Conservation (phyloP, 2,888 invertebrate genomes). For the Agrochola circellaris region DNA sequence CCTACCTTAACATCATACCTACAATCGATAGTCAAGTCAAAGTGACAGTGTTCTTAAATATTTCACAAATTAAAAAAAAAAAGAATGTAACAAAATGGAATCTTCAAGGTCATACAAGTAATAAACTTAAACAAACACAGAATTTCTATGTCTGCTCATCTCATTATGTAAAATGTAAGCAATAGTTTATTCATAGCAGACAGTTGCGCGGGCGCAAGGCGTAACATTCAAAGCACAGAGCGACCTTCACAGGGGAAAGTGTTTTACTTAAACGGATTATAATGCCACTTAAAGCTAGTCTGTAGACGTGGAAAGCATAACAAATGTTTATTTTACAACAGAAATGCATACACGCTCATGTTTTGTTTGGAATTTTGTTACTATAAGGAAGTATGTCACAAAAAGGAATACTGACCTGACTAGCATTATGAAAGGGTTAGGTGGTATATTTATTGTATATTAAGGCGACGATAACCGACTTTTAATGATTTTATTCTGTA, state of each 20-base stretch:
- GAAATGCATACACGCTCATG: conserved; percentile 16
- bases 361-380: conserved; percentile 11
- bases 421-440: not conserved
- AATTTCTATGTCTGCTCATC: conserved; percentile 55
- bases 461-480: too few species aligned
- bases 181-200: conserved; percentile 70
- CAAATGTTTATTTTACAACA: conserved; percentile 41
- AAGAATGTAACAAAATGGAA: conserved; percentile 23
- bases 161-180: conserved; percentile 66
- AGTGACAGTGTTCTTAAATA: conserved; percentile 10
- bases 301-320: conserved; percentile 65
- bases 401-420: not conserved
- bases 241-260: conserved; percentile 86
- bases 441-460: too few species aligned
- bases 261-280: conserved; percentile 83
- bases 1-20: not conserved
- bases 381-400: not conserved
- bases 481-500: too few species aligned
- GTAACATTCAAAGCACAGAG: conserved; percentile 78
- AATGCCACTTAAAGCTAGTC: conserved; percentile 66
- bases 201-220: conserved; percentile 71
- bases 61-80: not conserved
- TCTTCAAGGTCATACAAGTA: conserved; percentile 36
- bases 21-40: not conserved
- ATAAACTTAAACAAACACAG: conserved; percentile 21